Evolutionary conservation across 2,797 vertebrate species (phyloP).

Genomic region (Coregonus ussuriensis): DNA sequence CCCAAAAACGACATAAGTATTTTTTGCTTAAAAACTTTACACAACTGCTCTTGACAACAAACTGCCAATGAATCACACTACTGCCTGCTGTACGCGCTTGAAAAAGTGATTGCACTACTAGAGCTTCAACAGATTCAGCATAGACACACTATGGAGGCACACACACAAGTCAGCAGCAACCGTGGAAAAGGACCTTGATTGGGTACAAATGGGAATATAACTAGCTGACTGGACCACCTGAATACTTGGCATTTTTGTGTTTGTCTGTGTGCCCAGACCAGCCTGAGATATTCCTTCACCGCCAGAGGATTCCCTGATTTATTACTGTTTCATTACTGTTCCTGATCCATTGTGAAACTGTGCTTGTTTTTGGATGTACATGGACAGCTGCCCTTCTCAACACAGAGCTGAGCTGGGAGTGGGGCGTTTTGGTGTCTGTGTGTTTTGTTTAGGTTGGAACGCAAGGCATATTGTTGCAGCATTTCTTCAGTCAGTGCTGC

Average conservation of each 20-base stretch:
- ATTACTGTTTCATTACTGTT: constrained; percentile 38
- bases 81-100: neutral
- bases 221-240: neutral
- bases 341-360: constrained; percentile 55
- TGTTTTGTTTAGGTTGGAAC: constrained; percentile 36
- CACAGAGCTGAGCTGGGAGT: neutral
- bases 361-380: constrained; percentile 65
- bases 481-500: constrained; percentile 35
- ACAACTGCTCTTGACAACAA: constrained; percentile 39
- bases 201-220: neutral
- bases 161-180: too few species aligned
- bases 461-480: constrained; percentile 54
- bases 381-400: constrained; percentile 69
- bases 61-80: constrained; percentile 28
- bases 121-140: too few species aligned
- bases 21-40: too few species aligned
- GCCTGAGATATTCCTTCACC: neutral
- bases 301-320: constrained; percentile 38
- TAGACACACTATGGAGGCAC: too few species aligned
- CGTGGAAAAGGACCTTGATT: too few species aligned
- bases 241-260: constrained; percentile 3
- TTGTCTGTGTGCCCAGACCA: neutral
- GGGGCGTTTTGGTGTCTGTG: constrained; percentile 9
- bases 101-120: too few species aligned
- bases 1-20: too few species aligned